These are phyloP conservation scores for Montifringilla adamsi DNA, from an alignment of 2,113 vertebrate species.

Conservation along the genomic window DNA sequence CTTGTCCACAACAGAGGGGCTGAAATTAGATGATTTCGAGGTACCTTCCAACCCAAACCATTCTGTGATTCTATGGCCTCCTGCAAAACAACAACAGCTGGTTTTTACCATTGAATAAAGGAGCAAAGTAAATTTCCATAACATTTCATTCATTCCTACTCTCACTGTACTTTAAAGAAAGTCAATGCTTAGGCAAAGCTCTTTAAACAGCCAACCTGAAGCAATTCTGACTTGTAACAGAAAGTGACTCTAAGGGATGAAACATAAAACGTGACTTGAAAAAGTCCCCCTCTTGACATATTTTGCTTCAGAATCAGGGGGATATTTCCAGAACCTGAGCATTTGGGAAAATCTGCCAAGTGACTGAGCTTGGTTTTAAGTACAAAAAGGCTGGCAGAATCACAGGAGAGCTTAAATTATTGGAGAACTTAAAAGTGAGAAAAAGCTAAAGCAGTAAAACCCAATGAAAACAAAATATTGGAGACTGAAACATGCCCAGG, in stretches of 20 bases:
- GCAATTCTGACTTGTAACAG: not conserved
- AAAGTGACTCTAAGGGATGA: not conserved
- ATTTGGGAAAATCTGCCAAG: not conserved
- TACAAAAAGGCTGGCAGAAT: conserved; percentile 33
- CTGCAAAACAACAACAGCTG: not conserved
- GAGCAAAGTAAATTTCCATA: not conserved
- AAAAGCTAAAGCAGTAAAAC: conserved; percentile 52
- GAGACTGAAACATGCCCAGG: conserved; percentile 22
- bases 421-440: conserved; percentile 42
- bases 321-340: conserved; percentile 21
- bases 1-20: not conserved
- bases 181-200: not conserved
- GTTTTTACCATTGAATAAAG: not conserved
- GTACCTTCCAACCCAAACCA: not conserved
- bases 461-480: conserved; percentile 63
- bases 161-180: not conserved
- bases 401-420: conserved; percentile 36
- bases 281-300: not conserved
- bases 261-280: not conserved
- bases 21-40: not conserved
- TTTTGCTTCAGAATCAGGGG: not conserved
- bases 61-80: not conserved
- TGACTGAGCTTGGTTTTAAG: conserved; percentile 14
- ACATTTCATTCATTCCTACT: not conserved
- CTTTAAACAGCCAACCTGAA: not conserved